Evolutionary conservation across 2,888 invertebrate species (phyloP), one percentile per base, ranked within the genome.

Genomic region (Drosophila atroscutellata): DNA sequence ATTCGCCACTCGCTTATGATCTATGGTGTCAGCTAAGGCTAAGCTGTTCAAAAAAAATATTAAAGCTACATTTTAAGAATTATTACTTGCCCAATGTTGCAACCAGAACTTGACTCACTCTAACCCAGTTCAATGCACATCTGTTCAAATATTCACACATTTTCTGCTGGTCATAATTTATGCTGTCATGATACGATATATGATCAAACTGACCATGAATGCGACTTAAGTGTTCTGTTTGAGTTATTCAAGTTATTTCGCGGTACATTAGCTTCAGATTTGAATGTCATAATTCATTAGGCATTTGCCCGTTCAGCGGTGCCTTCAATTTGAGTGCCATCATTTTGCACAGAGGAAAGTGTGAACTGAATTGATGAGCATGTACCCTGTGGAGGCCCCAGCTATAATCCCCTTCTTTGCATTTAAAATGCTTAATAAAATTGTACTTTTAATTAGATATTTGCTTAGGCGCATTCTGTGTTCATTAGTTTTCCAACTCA

Each of bases 201-300:
- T 66, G 13, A 69, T 50, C 61, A 60, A 39, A 51, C 51, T 63
- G 56, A 45, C 54, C 59, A 59, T 26, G 7, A 52, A 58, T 30
- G n/a, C n/a, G 61, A 49, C 55, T 67, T 54, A 26, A 77, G 66
- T 65, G 60, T 47, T 67, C 71, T 66, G 66, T 83, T 72, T 83
- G 85, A 86, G 78, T 80, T 84, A 83, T 86, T 85, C 81, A 71
- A 86, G 81, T 83, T 88, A 90, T 91, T 90, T 89, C 87, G 79
- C 83, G 85, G 70, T 83, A 85, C 86, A 83, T 90, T 91, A 81
- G 80, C 67, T 49, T 81, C 50, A 9, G 66, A 79, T 75, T 75
- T 69, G 75, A 75, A 81, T 78, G 57, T 74, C 60, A 85, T 88
- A 81, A 88, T 59, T 89, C 81, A 85, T 67, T 59, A 57, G 54